Conservation (phyloP, 2,113 vertebrate genomes). For the Ptilonorhynchus violaceus region DNA sequence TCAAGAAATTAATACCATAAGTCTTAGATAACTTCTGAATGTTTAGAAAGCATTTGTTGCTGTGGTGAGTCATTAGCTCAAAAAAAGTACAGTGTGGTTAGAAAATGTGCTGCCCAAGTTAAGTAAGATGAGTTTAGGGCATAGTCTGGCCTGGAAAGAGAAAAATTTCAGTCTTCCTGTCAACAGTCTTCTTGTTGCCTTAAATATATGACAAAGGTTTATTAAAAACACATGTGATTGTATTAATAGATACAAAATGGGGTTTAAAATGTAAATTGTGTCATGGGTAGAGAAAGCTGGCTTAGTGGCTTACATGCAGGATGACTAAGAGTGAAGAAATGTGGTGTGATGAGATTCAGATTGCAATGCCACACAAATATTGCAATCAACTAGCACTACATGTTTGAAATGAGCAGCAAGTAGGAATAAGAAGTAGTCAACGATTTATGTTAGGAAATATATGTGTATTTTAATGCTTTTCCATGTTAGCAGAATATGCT, state of each 20-base stretch:
- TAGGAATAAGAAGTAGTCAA: not conserved
- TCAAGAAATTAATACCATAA: not conserved
- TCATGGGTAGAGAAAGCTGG: not conserved
- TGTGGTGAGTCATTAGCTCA: not conserved
- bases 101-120: not conserved
- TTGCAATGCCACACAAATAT: not conserved
- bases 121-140: not conserved
- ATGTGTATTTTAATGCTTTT: not conserved
- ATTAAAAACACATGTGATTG: not conserved
- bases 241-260: not conserved
- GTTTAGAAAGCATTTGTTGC: not conserved
- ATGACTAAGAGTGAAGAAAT: not conserved
- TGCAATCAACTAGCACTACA: not conserved
- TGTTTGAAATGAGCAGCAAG: not conserved
- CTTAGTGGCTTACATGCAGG: not conserved
- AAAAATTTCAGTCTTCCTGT: not conserved
- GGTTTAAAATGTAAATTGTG: not conserved
- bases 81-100: not conserved
- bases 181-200: not conserved
- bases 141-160: not conserved
- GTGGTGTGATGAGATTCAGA: not conserved
- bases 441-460: not conserved
- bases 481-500: not conserved
- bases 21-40: not conserved
- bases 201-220: not conserved